A percentile compares a stretch with the other conserved stretches of the same genome.
These are phyloP conservation scores for Botia kubotai DNA, from an alignment of 2,797 vertebrate species.

Conservation along the genomic window DNA sequence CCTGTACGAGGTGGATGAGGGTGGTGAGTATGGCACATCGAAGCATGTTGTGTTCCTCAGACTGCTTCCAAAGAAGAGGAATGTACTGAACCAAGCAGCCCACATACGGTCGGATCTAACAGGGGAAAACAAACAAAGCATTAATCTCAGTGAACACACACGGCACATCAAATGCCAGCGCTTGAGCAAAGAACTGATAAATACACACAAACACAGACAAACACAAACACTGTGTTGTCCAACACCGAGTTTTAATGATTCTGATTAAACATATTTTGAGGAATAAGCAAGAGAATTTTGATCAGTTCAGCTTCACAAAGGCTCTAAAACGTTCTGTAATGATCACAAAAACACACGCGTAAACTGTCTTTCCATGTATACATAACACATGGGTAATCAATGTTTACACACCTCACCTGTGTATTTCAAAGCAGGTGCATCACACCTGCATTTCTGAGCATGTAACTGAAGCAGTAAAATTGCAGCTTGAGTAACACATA, in stretches of 20 bases:
- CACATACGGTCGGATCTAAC: slow-evolving; percentile 90
- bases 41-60: slow-evolving; percentile 98
- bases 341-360: not conserved
- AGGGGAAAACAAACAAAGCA: slow-evolving; percentile 14
- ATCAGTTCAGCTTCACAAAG: not conserved
- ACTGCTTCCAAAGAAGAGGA: slow-evolving; percentile 97
- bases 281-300: not conserved
- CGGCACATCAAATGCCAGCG: not conserved
- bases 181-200: not conserved
- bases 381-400: no score
- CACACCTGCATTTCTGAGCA: no score
- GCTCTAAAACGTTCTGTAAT: not conserved
- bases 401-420: no score
- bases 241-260: not conserved
- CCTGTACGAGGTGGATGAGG: slow-evolving; percentile 93
- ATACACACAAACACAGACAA: slow-evolving; percentile 15
- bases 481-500: no score
- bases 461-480: no score
- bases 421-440: no score
- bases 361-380: no score
- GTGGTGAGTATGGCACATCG: slow-evolving; percentile 96
- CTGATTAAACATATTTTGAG: not conserved
- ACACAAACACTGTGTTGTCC: slow-evolving; percentile 15
- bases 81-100: slow-evolving; percentile 95
- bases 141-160: not conserved